Percentiles rank a stretch among this genome's conserved stretches.
Conservation (phyloP, 1,140 invertebrate genomes). For the Choristoneura fumiferana region DNA sequence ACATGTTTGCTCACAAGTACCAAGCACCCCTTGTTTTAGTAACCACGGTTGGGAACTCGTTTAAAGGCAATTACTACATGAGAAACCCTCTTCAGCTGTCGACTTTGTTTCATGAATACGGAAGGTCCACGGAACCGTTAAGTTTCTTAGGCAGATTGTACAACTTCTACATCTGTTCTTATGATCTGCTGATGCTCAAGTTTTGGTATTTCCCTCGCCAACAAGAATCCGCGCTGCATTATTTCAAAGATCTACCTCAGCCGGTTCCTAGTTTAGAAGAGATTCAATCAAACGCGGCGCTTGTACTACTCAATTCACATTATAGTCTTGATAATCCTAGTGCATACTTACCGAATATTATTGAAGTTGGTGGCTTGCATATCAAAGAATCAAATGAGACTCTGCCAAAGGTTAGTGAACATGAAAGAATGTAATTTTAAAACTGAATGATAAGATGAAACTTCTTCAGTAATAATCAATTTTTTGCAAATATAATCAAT, state of each 20-base stretch:
- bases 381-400: constrained; percentile 37
- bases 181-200: constrained; percentile 18
- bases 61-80: constrained; percentile 36
- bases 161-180: constrained; percentile 7
- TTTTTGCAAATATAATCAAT: background rate
- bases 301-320: constrained; percentile 79
- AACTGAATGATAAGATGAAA: no score
- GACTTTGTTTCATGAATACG: constrained; percentile 50
- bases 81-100: constrained; percentile 64
- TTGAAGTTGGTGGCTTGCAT: constrained; percentile 79
- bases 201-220: constrained; percentile 29
- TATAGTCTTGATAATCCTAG: constrained; percentile 68
- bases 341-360: constrained; percentile 73
- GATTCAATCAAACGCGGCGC: constrained; percentile 42
- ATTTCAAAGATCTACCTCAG: constrained; percentile 36
- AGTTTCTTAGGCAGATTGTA: constrained; percentile 56
- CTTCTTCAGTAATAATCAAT: no score
- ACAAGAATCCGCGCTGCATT: constrained; percentile 37
- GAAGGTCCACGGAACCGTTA: constrained; percentile 35
- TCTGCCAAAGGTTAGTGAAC: constrained; percentile 47
- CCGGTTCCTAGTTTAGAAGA: constrained; percentile 28
- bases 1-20: constrained; percentile 57
- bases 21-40: constrained; percentile 39
- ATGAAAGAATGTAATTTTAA: no score
- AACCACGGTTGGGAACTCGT: constrained; percentile 10